These are phyloP conservation scores for Candoia aspera DNA, from an alignment of 2,113 vertebrate genomes.

Conservation along the genomic window DNA sequence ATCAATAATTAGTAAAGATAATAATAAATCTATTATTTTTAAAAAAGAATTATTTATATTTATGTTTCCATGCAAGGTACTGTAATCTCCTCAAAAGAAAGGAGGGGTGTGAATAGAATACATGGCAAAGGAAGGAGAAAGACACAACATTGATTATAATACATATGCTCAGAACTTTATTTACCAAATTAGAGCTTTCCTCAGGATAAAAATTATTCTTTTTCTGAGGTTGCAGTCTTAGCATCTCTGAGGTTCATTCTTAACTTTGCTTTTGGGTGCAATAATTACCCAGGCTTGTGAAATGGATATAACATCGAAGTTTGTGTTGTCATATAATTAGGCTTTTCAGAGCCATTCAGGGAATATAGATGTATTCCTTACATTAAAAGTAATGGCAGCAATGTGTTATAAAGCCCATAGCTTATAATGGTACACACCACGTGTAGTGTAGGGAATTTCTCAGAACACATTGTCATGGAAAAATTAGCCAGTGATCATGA, in stretches of 20 bases:
- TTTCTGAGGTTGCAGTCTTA: neutral
- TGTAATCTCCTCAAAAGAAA: neutral
- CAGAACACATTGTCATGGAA: neutral
- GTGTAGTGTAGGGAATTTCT: neutral
- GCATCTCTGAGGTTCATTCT: neutral
- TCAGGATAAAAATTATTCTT: neutral
- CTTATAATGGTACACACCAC: neutral
- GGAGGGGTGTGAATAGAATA: neutral
- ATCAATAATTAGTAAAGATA: neutral
- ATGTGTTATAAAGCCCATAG: slow-evolving; percentile 10
- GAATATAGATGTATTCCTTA: neutral
- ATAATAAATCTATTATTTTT: neutral
- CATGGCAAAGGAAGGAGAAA: neutral
- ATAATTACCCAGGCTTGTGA: slow-evolving; percentile 12
- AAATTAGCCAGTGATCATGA: neutral
- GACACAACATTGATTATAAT: neutral
- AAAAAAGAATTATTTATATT: neutral
- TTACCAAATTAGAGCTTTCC: neutral
- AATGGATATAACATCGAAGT: neutral
- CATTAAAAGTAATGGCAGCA: slow-evolving; percentile 12
- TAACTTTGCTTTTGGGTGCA: slow-evolving; percentile 10
- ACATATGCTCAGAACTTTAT: neutral
- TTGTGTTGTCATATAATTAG: slow-evolving; percentile 23
- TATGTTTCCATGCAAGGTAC: neutral
- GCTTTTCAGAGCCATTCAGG: slow-evolving; percentile 19